Base-by-base conservation (phyloP, 1,140 invertebrate genomes). In the Aphelinus certus region DNA sequence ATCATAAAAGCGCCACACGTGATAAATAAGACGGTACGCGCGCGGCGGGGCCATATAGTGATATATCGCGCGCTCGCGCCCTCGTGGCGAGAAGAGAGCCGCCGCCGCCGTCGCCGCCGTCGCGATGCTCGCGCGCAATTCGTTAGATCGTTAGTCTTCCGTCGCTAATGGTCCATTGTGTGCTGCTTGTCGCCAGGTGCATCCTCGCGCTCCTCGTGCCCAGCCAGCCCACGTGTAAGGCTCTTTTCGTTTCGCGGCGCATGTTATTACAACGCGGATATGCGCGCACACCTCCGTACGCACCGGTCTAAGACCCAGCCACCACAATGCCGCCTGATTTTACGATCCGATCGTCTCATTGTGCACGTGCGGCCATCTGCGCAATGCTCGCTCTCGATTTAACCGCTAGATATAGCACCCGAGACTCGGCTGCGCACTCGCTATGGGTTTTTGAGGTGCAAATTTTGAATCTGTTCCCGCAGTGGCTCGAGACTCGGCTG, bases 301-400 rank as follows among this genome's bases (percentile, higher is more conserved):
- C 26, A 26, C 26, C 26, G 26, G 26, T 26, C 26, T 26, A 26
- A 26, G 26, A 26, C 26, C 45, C n/a, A 26, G 26, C 46, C 45
- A 48, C 46, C 47, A 55, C 69, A 63, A 63, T 51, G 9, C 48
- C 49, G 53, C 48, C 43, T 55, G 58, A 63, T 62, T 71, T 71
- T 62, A 71, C 69, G 58, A 62, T 71, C 56, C 58, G 69, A 71
- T 62, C 69, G 60, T 53, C 43, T 45, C 49, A 71, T 71, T 62
- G 69, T 71, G 57, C 9, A 26, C n/a, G 49, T 53, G 51, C 26
- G 42, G 42, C 2, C 56, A 10, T 55, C 47, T 46, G 26, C 42
- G 26, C 43, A 7, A 42, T 45, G 43, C 43, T 43, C 53, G 7
- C 47, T 2, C 48, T n/a, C 26, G 57, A 55, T 68, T 49, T 53